Conservation (phyloP, 2,888 invertebrate genomes). For the Lepidochrysops patricia region DNA sequence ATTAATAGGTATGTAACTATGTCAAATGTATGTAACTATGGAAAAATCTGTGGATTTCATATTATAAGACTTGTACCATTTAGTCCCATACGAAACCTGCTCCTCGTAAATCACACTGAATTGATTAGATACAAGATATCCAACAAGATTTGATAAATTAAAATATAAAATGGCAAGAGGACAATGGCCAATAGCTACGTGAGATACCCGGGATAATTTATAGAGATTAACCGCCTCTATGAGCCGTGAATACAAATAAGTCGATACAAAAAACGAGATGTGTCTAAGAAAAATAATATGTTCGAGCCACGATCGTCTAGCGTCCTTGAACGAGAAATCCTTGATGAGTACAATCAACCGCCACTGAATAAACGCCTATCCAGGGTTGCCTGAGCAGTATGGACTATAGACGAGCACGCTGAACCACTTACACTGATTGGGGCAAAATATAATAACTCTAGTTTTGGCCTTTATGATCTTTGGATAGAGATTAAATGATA, state of each 20-base stretch:
- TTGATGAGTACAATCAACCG: slow-evolving; percentile 75
- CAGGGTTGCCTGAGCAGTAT: slow-evolving; percentile 53
- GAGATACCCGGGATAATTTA: slow-evolving; percentile 38
- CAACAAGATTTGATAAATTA: slow-evolving; percentile 1
- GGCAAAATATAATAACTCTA: not conserved
- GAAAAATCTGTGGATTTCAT: too few relatives aligned
- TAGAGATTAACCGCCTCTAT: slow-evolving; percentile 63
- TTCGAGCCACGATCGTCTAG: slow-evolving; percentile 62
- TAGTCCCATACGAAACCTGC: not conserved
- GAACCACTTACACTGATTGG: not conserved
- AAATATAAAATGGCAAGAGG: not conserved
- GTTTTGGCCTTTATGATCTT: not conserved
- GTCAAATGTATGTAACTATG: too few relatives aligned
- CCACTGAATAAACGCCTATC: slow-evolving; percentile 63
- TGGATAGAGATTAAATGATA: not conserved
- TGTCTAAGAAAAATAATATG: slow-evolving; percentile 68
- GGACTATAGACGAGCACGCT: not conserved
- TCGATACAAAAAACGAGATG: slow-evolving; percentile 65
- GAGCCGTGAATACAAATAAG: slow-evolving; percentile 72
- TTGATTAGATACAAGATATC: not conserved
- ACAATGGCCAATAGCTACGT: slow-evolving; percentile 6
- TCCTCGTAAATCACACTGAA: not conserved
- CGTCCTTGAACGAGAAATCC: slow-evolving; percentile 74
- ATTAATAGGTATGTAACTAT: too few relatives aligned
- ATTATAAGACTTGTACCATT: not conserved